Evolutionary conservation across 1,140 invertebrate species (phyloP).

Genomic region (Yoshiicerus persimilis): DNA sequence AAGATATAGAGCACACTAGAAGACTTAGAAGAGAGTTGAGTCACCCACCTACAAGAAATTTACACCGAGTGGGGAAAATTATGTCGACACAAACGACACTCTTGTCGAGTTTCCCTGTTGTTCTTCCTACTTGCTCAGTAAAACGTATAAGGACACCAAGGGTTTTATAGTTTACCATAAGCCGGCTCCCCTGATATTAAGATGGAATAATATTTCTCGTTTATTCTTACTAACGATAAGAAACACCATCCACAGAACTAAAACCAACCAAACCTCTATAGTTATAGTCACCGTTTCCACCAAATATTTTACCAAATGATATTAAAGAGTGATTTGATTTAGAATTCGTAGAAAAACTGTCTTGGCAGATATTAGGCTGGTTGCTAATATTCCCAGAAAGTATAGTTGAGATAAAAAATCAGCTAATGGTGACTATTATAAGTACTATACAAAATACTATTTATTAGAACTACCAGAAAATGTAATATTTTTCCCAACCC

Average conservation of each 20-base stretch:
- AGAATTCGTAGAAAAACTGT: neutral
- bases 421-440: neutral
- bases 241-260: neutral
- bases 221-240: neutral
- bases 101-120: conserved; percentile 18
- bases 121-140: neutral
- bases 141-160: neutral
- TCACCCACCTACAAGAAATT: conserved; percentile 22
- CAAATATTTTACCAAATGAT: neutral
- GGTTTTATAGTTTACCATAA: neutral
- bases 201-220: neutral
- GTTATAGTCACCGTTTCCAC: neutral
- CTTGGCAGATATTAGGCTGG: neutral
- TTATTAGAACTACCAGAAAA: neutral
- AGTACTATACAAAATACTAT: too few species aligned
- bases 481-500: neutral
- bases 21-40: neutral
- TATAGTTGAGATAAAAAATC: too few species aligned
- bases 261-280: neutral
- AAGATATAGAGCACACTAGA: too few species aligned
- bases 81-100: conserved; percentile 15
- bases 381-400: neutral
- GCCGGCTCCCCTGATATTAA: neutral
- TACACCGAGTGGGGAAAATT: conserved; percentile 15
- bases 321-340: neutral